Base-by-base conservation (phyloP, 1,140 invertebrate genomes). In the Diprion similis region DNA sequence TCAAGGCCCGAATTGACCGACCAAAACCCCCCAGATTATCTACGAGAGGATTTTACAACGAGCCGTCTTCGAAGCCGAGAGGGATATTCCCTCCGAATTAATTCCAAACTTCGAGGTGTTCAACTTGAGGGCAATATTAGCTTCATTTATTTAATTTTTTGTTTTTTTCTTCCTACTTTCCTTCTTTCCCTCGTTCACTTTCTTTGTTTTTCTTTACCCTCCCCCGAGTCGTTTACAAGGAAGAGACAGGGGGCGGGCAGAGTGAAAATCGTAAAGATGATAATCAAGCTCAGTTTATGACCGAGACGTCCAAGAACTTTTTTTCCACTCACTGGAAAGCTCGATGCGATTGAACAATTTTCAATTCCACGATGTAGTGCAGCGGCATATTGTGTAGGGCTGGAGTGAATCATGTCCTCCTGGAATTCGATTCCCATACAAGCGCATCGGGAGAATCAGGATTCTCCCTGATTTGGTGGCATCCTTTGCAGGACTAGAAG, bases 181-280 rank as follows among this genome's bases (percentile, higher is more conserved):
- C 6, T 37, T 3, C 2, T 37, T 37, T 37, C 24, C 24, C 6
- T 37, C 24, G 2, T 37, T 37, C 6, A 1, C 24, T 37, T 37
- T 6, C 6, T 37, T 37, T 6, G 2, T 37, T 6, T 6, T 37
- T 37, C 24, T 37, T 37, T 37, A 3, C 24, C 24, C 24, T 37
- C 24, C 24, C 24, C 24, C 24, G 2, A 3, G 24, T 37, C 51
- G 9, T 59, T 59, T 8, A 9, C 4, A 59, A 9, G 51, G 51
- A 17, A 15, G 51, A 17, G 51, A 13, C 7, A 17, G 51, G 11
- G 51, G 11, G 51, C 51, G 6, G 51, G 9, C 51, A 59, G 51
- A 59, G 51, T 59, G 51, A 8, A 37, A 59, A 59, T 59, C 51
- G 51, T 59, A 59, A 59, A 59, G 51, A 59, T 59, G n/a, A 59